Evolutionary conservation across 1,140 invertebrate genomes (phyloP).

Genomic region (Diabrotica virgifera): DNA sequence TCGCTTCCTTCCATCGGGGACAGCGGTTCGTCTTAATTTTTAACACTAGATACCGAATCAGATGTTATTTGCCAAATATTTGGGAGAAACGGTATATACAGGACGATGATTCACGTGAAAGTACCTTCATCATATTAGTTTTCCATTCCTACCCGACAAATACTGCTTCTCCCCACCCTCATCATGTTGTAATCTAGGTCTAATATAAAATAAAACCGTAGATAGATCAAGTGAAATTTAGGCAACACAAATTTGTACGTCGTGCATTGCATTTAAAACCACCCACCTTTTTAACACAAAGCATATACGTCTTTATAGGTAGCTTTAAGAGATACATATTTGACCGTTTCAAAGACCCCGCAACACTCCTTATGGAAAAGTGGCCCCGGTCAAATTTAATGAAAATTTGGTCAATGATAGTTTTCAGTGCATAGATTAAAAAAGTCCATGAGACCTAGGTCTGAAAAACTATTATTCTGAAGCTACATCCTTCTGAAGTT

Average conservation of each 20-base stretch:
- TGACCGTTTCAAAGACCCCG: not conserved
- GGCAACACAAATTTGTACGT: constrained; percentile 14
- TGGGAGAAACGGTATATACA: constrained; percentile 34
- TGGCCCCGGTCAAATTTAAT: too few relatives aligned
- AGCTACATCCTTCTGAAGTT: too few relatives aligned
- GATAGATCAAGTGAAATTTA: constrained; percentile 32
- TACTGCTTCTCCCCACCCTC: constrained; percentile 40
- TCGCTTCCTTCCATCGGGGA: constrained; percentile 20
- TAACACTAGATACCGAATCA: constrained; percentile 32
- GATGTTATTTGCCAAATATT: constrained; percentile 45
- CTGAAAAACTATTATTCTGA: too few relatives aligned
- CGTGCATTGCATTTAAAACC: not conserved
- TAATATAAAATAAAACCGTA: constrained; percentile 39
- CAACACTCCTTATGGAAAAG: too few relatives aligned
- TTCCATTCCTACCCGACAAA: constrained; percentile 12
- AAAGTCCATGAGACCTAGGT: too few relatives aligned
- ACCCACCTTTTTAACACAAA: not conserved
- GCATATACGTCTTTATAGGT: not conserved
- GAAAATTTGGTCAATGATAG: too few relatives aligned
- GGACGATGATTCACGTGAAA: too few relatives aligned
- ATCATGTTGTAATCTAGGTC: constrained; percentile 44
- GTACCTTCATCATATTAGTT: too few relatives aligned
- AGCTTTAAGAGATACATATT: not conserved
- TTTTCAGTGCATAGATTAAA: too few relatives aligned
- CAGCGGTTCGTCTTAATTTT: constrained; percentile 22